Base-by-base conservation (phyloP, 1,140 invertebrate species). In the Sogatella furcifera region DNA sequence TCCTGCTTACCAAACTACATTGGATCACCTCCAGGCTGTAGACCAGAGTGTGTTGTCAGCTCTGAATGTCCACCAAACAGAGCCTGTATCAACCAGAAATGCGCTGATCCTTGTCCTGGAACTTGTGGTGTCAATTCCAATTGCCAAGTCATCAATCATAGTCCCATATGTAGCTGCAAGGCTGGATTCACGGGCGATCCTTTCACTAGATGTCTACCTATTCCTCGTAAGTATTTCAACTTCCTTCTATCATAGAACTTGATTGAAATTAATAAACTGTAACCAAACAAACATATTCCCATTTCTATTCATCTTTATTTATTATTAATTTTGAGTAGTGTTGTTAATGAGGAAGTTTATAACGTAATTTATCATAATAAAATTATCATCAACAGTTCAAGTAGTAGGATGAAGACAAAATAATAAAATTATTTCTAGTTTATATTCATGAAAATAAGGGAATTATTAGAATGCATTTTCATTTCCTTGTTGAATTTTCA, bases 141-240 rank as follows among this genome's bases (percentile, higher is more conserved):
- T 1, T 83, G 81, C 63, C 73, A 78, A 66, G 76, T 79, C 28
- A 69, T 77, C n/a, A 81, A 78, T 65, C 79, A 82, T 62, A 76
- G 69, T 11, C 77, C 81, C 41, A 67, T 74, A 57, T 84, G 82
- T 62, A 73, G 71, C 2, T 82, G 80, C 64, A 70, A 72, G 13
- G 66, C 71, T 38, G 78, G 76, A 14, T 81, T 76, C 61, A 78
- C 73, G 6, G 81, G 81, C 14, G 77, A 83, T 73, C 79, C 83
- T 8, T 81, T 82, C 62, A 74, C 68, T 38, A 76, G 69, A 54
- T 85, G 82, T 64, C 68, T 68, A 15, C 72, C 72, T 1, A 74
- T 75, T 69, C 73, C 73, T 49, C 68, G 71, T 58, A 67, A 64
- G 38, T 80, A 79, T 61, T 67, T 61, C 61, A 62, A 59, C 22